These are phyloP conservation scores for Arctocebus calabarensis DNA, from an alignment of 2,797 vertebrate species.

Conservation along the genomic window DNA sequence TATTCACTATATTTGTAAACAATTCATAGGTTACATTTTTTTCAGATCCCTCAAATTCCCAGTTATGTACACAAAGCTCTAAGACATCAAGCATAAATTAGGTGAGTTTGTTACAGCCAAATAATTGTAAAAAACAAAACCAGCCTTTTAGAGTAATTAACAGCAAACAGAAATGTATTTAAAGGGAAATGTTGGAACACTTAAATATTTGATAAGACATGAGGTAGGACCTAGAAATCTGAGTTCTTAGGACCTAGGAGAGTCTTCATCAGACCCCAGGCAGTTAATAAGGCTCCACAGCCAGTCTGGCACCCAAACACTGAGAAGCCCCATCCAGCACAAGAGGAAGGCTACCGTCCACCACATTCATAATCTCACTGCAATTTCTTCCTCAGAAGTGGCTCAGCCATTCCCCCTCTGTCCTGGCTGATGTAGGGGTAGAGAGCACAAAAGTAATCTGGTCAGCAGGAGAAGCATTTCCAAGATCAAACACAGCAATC, in stretches of 20 bases:
- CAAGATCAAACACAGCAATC: neutral
- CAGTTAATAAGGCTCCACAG: neutral
- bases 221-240: neutral
- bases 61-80: conserved; percentile 43
- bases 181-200: neutral
- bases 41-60: conserved; percentile 62
- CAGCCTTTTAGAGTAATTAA: conserved; percentile 25
- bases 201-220: conserved; percentile 1
- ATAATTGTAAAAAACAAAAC: conserved; percentile 49
- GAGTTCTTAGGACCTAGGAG: neutral
- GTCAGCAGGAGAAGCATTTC: neutral
- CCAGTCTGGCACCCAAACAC: neutral
- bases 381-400: conserved; percentile 19
- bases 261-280: neutral
- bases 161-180: neutral
- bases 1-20: conserved; percentile 66
- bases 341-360: neutral
- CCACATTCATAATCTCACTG: neutral
- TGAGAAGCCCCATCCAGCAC: neutral
- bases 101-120: neutral
- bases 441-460: neutral
- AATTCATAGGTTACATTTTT: conserved; percentile 39
- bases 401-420: neutral
- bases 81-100: conserved; percentile 54
- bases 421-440: neutral